Base-by-base conservation (phyloP, 2,888 invertebrate species). In the Aleiodes alternator region DNA sequence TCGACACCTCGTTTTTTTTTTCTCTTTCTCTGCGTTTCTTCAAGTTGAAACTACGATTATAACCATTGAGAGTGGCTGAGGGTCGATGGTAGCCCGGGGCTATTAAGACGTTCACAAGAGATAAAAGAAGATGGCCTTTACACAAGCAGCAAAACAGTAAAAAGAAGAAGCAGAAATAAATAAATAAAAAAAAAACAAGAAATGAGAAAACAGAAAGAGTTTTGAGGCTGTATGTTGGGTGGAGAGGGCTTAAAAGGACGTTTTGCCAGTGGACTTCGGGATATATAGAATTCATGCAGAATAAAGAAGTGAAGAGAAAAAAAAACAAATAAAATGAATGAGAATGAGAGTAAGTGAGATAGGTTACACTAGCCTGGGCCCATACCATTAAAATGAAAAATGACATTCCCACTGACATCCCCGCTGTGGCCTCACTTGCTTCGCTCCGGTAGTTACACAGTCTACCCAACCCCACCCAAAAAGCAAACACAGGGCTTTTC, bases 311-410 rank as follows among this genome's bases (percentile, higher is more conserved):
- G 5, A 23, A 23, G 34, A 6, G 4, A 4, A 34, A 34, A 71
- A 77, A 73, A 69, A 72, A 31, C 76, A 79, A 77, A 77, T 76
- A 79, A 77, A 72, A 66, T 59, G 48, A 72, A 66, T 59, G 48
- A 34, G 64, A 57, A 31, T 51, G 14, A 16, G 69, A 16, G 34
- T 16, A 55, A 70, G 71, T 64, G 72, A 71, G 69, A 69, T 57
- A 56, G 70, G 76, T 53, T 75, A 74, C 77, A 78, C 76, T 78
- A 76, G 78, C 79, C 69, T 43, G 43, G 43, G 66, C 68, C 43
- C 57, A 76, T 61, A 87, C 88, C 88, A 89, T 89, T 89, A 89
- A 89, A 89, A 89, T 89, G 89, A 89, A 89, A 89, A 89, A 89
- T 89, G 88, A 89, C 87, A 85, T 85, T 85, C 84, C 75, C 84